Percentiles rank a stretch among this genome's conserved stretches.
Evolutionary conservation across 2,888 invertebrate genomes (phyloP).

Genomic region (Andrena flavipes): DNA sequence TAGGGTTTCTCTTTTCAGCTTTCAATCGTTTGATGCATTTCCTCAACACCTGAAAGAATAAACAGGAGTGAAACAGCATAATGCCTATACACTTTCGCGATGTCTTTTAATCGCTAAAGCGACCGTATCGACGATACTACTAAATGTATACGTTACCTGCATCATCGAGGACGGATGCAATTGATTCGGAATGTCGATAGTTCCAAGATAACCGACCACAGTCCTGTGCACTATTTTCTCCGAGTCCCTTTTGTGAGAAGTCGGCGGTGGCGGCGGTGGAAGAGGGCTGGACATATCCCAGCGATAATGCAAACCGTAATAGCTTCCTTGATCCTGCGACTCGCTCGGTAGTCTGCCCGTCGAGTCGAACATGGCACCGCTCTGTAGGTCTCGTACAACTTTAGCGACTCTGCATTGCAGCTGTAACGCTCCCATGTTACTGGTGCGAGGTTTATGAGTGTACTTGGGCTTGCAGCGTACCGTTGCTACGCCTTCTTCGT

Average conservation of each 20-base stretch:
- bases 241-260: slow-evolving; percentile 80
- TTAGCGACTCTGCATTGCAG: slow-evolving; percentile 85
- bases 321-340: slow-evolving; percentile 77
- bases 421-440: slow-evolving; percentile 73
- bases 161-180: slow-evolving; percentile 91
- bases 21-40: slow-evolving; percentile 95
- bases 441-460: slow-evolving; percentile 85
- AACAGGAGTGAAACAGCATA: slow-evolving; percentile 19
- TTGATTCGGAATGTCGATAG: slow-evolving; percentile 97
- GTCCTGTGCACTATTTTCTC: slow-evolving; percentile 90
- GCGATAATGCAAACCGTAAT: slow-evolving; percentile 79
- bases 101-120: background rate
- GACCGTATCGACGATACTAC: background rate
- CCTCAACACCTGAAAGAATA: slow-evolving; percentile 88
- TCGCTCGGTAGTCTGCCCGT: slow-evolving; percentile 68
- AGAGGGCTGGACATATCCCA: slow-evolving; percentile 84
- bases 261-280: slow-evolving; percentile 83
- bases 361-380: slow-evolving; percentile 85
- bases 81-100: background rate
- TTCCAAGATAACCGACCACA: slow-evolving; percentile 97
- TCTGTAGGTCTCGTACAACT: slow-evolving; percentile 86
- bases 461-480: slow-evolving; percentile 88
- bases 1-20: slow-evolving; percentile 94
- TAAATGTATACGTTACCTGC: slow-evolving; percentile 81
- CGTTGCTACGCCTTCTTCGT: slow-evolving; percentile 89